A percentile compares a stretch with the other conserved stretches of the same genome.
Conservation (phyloP, 1,140 invertebrate genomes). For the Calosoma granatense region DNA sequence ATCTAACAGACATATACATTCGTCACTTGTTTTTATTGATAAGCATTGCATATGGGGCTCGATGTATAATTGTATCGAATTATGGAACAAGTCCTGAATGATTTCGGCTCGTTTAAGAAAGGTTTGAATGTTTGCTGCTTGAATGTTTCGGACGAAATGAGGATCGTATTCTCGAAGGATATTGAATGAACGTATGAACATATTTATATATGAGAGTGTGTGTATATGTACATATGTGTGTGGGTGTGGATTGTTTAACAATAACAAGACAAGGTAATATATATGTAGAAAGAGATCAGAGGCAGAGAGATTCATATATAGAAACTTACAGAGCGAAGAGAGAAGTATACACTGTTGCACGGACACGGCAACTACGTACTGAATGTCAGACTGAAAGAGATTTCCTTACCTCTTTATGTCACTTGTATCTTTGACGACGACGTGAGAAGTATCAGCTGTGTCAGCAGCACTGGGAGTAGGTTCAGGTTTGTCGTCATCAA, state of each 20-base stretch:
- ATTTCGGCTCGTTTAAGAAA: too few relatives aligned
- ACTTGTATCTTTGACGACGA: background rate
- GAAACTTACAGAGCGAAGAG: too few relatives aligned
- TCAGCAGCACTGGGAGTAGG: too few relatives aligned
- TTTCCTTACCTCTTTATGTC: background rate
- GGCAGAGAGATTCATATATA: background rate
- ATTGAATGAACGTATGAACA: background rate
- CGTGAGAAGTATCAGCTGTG: background rate
- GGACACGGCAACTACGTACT: background rate
- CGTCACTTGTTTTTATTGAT: too few relatives aligned
- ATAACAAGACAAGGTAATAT: background rate
- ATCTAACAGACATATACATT: background rate
- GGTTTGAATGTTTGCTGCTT: too few relatives aligned
- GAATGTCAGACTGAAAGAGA: background rate
- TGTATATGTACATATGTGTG: conserved; percentile 1
- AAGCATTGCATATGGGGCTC: too few relatives aligned
- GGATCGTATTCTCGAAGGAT: too few relatives aligned
- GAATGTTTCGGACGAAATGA: too few relatives aligned
- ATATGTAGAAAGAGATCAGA: background rate
- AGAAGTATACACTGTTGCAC: background rate
- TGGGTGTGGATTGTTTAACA: background rate
- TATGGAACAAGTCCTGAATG: too few relatives aligned
- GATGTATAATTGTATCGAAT: too few relatives aligned
- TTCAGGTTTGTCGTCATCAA: background rate
- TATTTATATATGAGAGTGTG: background rate